Conservation (phyloP, 2,113 vertebrate species). For the Bothrops jararaca region DNA sequence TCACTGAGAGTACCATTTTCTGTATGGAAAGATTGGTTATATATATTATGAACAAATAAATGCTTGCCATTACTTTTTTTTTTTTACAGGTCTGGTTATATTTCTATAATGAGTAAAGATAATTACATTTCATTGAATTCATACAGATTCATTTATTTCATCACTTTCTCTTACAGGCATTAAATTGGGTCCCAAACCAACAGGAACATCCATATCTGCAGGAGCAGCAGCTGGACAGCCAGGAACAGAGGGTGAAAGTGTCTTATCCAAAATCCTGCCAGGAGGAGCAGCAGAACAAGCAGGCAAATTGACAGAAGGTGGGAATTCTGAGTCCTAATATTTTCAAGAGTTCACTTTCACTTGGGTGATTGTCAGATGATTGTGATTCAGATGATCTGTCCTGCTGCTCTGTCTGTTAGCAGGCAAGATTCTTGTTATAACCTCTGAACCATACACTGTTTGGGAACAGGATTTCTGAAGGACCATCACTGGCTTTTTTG, state of each 20-base stretch:
- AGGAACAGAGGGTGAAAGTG: slow-evolving; percentile 83
- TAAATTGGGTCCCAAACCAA: slow-evolving; percentile 71
- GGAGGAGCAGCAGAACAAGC: slow-evolving; percentile 96
- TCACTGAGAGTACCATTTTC: background rate
- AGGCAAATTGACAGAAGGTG: slow-evolving; percentile 96
- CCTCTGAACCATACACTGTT: background rate
- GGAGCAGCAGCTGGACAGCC: slow-evolving; percentile 73
- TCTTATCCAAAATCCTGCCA: slow-evolving; percentile 93
- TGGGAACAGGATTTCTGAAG: background rate
- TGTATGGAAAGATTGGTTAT: background rate
- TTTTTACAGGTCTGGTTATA: background rate
- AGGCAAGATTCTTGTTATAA: background rate
- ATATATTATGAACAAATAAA: background rate
- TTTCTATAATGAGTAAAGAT: background rate
- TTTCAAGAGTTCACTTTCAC: background rate
- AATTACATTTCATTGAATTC: background rate
- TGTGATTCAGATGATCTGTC: background rate
- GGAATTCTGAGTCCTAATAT: background rate
- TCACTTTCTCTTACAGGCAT: slow-evolving; percentile 66
- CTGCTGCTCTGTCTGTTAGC: background rate
- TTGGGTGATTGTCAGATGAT: background rate
- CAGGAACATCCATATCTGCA: slow-evolving; percentile 68
- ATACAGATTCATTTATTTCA: background rate
- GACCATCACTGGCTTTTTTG: background rate
- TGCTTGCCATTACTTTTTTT: background rate